Conservation (phyloP, 2,113 vertebrate species). For the Callipepla californica region DNA sequence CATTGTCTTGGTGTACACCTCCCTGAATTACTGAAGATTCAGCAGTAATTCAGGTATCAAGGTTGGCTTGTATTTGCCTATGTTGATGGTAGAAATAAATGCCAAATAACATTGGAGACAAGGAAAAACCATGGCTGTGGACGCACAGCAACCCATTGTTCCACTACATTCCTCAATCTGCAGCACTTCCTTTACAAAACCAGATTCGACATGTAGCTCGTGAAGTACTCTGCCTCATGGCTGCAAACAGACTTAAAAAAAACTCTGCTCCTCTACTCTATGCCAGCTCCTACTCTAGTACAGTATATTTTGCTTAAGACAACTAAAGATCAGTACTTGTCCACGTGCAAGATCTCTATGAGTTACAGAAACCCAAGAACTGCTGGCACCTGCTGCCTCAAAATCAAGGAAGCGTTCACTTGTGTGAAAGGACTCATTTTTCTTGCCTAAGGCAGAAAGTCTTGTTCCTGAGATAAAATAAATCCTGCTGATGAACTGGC, state of each 20-base stretch:
- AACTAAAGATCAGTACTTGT: background rate
- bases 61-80: background rate
- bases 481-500: background rate
- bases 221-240: background rate
- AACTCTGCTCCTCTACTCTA: background rate
- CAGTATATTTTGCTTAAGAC: background rate
- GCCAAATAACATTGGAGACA: background rate
- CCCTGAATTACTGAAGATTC: background rate
- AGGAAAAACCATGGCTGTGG: background rate
- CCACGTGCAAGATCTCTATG: background rate
- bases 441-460: background rate
- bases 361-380: background rate
- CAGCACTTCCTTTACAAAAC: background rate
- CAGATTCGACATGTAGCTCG: background rate
- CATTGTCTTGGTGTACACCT: background rate
- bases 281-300: background rate
- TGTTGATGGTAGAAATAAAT: background rate
- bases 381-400: conserved; percentile 16
- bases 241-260: background rate
- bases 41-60: background rate
- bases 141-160: background rate
- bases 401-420: background rate
- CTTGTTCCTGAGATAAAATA: background rate
- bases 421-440: background rate
- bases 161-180: background rate